Conservation (phyloP, 35 echinoderm and acorn worm species). For the Stichopus chloronotus region DNA sequence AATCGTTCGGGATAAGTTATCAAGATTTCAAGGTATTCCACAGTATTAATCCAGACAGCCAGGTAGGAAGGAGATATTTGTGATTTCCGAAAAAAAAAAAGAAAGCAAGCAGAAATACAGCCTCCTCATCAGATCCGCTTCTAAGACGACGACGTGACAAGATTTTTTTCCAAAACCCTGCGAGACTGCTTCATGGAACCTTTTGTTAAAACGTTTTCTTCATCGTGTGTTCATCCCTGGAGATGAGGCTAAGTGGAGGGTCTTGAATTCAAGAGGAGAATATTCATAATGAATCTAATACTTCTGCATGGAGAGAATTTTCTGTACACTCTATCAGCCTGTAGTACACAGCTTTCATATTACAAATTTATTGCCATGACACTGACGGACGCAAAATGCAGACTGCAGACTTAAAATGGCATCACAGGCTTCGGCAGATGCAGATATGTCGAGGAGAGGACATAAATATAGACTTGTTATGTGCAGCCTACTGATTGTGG, state of each 20-base stretch:
- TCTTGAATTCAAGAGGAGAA: background rate
- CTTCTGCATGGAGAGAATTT: background rate
- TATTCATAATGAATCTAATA: slow-evolving; percentile 42
- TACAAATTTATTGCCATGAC: slow-evolving; percentile 39
- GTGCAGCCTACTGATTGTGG: no score
- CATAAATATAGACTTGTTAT: no score
- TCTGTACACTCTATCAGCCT: background rate
- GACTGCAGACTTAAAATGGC: background rate
- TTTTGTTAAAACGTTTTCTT: slow-evolving; percentile 25
- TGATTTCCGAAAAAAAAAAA: background rate
- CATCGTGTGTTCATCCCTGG: slow-evolving; percentile 14
- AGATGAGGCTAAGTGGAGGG: slow-evolving; percentile 46
- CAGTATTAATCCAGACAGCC: slow-evolving; percentile 11
- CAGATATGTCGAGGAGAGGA: no score
- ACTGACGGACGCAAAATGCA: background rate
- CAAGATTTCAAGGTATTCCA: background rate
- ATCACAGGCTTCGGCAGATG: no score
- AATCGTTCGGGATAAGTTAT: no score
- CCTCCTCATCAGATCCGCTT: background rate
- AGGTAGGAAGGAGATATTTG: background rate
- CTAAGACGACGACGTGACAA: background rate
- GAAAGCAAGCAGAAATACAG: background rate
- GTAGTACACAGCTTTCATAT: slow-evolving; percentile 41
- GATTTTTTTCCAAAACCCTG: background rate
- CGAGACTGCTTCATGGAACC: background rate